phyloP scores from a whole-genome alignment of 2,797 vertebrate species.

The Poecilia gillii region DNA sequence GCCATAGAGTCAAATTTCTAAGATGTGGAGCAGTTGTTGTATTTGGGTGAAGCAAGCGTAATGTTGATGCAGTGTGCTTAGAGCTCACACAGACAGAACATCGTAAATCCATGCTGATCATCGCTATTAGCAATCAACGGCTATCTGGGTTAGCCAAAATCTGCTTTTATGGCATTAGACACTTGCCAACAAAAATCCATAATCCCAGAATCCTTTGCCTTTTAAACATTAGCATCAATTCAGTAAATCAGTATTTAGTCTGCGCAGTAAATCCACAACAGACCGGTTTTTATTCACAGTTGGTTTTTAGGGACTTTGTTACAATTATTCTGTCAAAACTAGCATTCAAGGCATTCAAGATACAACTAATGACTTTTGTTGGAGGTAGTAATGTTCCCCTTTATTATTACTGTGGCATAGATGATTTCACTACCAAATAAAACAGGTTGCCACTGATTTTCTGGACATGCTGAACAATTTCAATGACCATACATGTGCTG shows the following conservation, averaged over 20 bases:
- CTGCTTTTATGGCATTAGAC: slow-evolving; percentile 71
- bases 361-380: not conserved
- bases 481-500: not conserved
- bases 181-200: slow-evolving; percentile 52
- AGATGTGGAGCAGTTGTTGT: slow-evolving; percentile 57
- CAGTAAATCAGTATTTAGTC: slow-evolving; percentile 45
- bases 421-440: not conserved
- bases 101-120: slow-evolving; percentile 60
- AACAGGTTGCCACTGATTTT: not conserved
- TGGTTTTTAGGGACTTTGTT: not conserved
- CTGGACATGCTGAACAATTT: not conserved
- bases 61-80: slow-evolving; percentile 45
- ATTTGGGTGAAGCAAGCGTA: slow-evolving; percentile 9
- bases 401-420: not conserved
- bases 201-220: slow-evolving; percentile 68
- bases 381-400: not conserved
- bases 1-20: slow-evolving; percentile 69
- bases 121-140: slow-evolving; percentile 56
- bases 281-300: not conserved
- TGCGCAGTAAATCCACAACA: slow-evolving; percentile 28
- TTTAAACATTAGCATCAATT: slow-evolving; percentile 49
- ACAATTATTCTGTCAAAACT: not conserved
- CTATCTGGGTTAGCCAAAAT: slow-evolving; percentile 52
- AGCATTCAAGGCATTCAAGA: not conserved
- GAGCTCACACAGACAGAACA: slow-evolving; percentile 46